Percentiles rank a stretch among this genome's conserved stretches.
Conservation (phyloP, 2,797 vertebrate species). For the Scolopax bukidnonensis region DNA sequence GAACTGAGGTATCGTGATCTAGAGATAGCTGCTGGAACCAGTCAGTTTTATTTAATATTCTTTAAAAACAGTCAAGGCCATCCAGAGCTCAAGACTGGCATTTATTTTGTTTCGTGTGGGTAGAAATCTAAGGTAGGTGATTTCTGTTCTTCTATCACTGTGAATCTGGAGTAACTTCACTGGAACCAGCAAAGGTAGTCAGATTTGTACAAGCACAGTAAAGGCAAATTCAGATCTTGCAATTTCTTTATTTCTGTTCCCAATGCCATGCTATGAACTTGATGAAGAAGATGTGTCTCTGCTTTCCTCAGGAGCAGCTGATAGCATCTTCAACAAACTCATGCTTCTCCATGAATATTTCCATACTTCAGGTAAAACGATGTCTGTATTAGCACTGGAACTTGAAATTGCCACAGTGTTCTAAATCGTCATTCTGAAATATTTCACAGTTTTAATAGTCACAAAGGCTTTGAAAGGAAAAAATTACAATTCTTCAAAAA, state of each 20-base stretch:
- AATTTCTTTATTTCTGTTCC: neutral
- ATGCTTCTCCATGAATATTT: neutral
- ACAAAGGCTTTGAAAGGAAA: neutral
- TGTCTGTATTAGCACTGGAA: neutral
- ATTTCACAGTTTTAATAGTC: neutral
- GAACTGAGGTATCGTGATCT: slow-evolving; percentile 11
- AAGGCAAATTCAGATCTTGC: neutral
- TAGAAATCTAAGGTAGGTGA: neutral
- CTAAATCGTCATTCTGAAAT: neutral
- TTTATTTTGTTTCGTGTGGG: neutral
- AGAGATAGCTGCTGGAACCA: slow-evolving; percentile 19
- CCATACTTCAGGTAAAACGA: neutral
- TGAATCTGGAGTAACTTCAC: neutral
- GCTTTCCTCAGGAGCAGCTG: neutral
- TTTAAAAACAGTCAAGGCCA: slow-evolving; percentile 23
- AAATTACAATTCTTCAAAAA: neutral
- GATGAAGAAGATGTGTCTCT: neutral
- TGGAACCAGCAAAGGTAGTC: neutral
- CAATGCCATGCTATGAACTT: neutral
- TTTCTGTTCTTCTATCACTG: neutral
- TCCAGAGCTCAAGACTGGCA: neutral
- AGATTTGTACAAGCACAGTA: neutral
- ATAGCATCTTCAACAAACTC: neutral
- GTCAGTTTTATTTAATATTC: slow-evolving; percentile 32
- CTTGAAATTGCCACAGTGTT: neutral